These are phyloP conservation scores for Nephrotoma appendiculata DNA, from an alignment of 2,888 invertebrate genomes.

Conservation along the genomic window DNA sequence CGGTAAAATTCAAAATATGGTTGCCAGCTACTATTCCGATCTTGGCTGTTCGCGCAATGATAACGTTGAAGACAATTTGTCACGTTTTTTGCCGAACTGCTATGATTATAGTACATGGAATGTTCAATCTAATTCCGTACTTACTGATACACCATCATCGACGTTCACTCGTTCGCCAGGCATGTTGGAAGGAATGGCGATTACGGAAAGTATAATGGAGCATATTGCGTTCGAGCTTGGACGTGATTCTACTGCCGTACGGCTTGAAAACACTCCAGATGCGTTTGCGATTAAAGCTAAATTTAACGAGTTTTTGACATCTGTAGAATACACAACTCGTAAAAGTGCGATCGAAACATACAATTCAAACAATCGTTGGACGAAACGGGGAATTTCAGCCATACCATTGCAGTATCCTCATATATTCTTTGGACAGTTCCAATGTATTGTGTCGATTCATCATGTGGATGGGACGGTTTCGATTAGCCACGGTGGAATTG, in stretches of 20 bases:
- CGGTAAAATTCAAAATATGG: conserved; percentile 48
- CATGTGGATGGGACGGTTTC: conserved; percentile 51
- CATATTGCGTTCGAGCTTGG: conserved; percentile 24
- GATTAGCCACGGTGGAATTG: conserved; percentile 48
- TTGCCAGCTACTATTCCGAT: conserved; percentile 36
- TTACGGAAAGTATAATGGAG: not conserved
- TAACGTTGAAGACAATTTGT: conserved; percentile 41
- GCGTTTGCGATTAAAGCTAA: conserved; percentile 8
- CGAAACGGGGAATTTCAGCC: conserved; percentile 50
- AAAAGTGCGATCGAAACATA: conserved; percentile 38
- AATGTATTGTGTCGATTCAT: conserved; percentile 44
- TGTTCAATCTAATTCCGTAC: not conserved
- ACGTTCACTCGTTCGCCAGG: not conserved
- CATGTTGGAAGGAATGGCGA: not conserved
- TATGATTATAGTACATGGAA: not conserved
- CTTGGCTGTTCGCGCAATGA: conserved; percentile 38
- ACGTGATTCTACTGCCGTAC: conserved; percentile 43
- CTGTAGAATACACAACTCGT: conserved; percentile 17
- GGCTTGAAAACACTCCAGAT: conserved; percentile 38
- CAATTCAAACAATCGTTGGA: conserved; percentile 57
- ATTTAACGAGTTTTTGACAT: not conserved
- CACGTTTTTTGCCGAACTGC: not conserved
- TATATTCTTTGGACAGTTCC: conserved; percentile 31
- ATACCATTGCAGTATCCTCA: conserved; percentile 49
- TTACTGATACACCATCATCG: not conserved